These are phyloP conservation scores for Cataglyphis rosenhaueri DNA, from an alignment of 2,888 invertebrate species.

Conservation along the genomic window DNA sequence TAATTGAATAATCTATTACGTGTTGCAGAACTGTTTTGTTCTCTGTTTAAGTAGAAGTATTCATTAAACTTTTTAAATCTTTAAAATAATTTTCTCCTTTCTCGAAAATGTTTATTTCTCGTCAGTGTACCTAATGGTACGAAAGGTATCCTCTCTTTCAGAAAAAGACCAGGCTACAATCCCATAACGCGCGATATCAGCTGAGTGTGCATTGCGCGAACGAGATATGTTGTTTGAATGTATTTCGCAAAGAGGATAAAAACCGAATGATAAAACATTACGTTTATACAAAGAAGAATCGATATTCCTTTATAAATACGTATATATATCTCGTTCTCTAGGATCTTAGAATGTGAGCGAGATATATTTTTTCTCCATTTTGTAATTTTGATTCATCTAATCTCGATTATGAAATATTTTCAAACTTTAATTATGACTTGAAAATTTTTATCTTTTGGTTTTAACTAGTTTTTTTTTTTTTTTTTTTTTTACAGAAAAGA, in stretches of 20 bases:
- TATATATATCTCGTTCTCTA: not conserved
- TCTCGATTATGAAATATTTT: not conserved
- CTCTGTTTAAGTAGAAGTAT: not conserved
- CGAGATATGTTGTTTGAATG: not conserved
- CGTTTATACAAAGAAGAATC: not conserved
- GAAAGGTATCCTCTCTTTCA: conserved; percentile 3
- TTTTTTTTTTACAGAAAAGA: not conserved
- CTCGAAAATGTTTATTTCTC: not conserved
- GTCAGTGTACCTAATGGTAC: conserved; percentile 9
- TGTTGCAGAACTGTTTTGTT: not conserved
- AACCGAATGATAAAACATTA: conserved; percentile 24
- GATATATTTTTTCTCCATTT: not conserved
- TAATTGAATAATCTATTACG: not conserved
- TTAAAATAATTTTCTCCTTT: not conserved
- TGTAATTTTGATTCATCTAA: not conserved
- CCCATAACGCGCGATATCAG: conserved; percentile 1
- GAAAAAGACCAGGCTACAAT: not conserved
- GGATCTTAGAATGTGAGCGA: not conserved
- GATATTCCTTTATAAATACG: not conserved
- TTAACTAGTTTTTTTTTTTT: not conserved
- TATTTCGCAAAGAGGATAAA: not conserved
- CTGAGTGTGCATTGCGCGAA: not conserved
- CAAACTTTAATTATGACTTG: not conserved
- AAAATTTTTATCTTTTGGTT: not conserved
- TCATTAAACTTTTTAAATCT: not conserved